A percentile compares a stretch with the other conserved stretches of the same genome.
phyloP scores from a whole-genome alignment of 2,113 vertebrate genomes.

The Chroicocephalus ridibundus region DNA sequence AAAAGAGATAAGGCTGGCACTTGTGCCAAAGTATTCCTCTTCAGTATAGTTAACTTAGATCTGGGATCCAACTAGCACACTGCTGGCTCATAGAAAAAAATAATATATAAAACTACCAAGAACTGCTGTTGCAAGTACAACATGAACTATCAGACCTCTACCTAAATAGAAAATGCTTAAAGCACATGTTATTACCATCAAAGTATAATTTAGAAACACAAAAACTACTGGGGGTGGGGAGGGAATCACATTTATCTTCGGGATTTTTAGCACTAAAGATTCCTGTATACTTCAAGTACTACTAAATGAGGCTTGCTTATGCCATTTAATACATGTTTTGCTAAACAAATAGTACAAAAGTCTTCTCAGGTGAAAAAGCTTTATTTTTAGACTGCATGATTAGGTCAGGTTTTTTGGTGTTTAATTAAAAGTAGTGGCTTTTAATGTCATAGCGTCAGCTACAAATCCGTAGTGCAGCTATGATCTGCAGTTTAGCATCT shows the following conservation, averaged over 20 bases:
- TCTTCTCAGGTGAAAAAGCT: neutral
- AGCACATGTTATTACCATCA: neutral
- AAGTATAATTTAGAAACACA: neutral
- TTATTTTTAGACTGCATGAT: neutral
- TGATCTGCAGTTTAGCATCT: neutral
- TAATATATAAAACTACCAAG: neutral
- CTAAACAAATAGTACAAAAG: neutral
- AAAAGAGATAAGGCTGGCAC: neutral
- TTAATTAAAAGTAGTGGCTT: neutral
- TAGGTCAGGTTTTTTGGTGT: neutral
- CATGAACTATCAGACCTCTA: neutral
- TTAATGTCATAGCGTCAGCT: neutral
- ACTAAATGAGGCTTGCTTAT: neutral
- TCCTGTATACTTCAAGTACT: neutral
- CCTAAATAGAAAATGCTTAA: neutral
- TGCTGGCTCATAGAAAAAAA: neutral
- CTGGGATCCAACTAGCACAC: neutral
- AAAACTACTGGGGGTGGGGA: rapidly evolving
- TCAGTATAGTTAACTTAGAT: neutral
- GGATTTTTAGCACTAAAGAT: neutral
- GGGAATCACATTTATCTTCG: neutral
- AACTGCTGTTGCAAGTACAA: neutral
- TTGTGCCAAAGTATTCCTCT: neutral
- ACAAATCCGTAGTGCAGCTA: neutral
- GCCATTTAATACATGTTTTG: neutral